Percentiles rank a stretch among this genome's conserved stretches.
These are phyloP conservation scores for Mesodorylaimus sp. DNA, from an alignment of 2,888 invertebrate genomes.

Conservation along the genomic window DNA sequence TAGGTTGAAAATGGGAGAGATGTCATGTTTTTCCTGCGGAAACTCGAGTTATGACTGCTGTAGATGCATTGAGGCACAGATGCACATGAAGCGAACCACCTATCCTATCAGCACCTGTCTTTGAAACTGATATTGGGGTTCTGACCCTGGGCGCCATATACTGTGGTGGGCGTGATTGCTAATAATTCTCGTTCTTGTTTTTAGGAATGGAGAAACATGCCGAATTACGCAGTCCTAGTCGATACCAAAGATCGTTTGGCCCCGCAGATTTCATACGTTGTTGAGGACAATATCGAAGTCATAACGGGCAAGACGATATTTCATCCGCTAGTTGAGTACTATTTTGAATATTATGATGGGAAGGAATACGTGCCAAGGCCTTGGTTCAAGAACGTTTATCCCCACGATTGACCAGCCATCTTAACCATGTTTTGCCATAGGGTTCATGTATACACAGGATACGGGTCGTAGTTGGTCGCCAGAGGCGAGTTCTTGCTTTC, in stretches of 20 bases:
- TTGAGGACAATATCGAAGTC: conserved; percentile 32
- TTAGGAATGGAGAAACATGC: conserved; percentile 33
- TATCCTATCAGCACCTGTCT: no score
- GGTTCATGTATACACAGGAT: no score
- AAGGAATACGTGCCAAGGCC: conserved; percentile 31
- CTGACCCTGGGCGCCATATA: background rate
- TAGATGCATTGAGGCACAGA: no score
- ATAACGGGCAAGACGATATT: conserved; percentile 26
- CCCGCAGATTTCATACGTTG: conserved; percentile 36
- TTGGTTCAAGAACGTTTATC: conserved; percentile 29
- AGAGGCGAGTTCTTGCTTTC: no score
- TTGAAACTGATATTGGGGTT: background rate
- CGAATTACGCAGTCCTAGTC: conserved; percentile 39
- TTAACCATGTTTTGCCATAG: no score
- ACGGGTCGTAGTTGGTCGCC: no score
- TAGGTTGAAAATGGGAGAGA: no score
- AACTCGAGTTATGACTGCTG: no score
- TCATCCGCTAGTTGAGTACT: conserved; percentile 32
- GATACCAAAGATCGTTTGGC: conserved; percentile 34
- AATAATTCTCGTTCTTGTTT: conserved; percentile 2
- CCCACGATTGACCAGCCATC: conserved; percentile 24
- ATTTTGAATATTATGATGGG: conserved; percentile 33
- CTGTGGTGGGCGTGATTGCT: background rate
- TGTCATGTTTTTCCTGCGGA: no score
- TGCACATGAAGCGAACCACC: no score